Evolutionary conservation across 2,797 vertebrate species (phyloP).

Genomic region (Syngnathus acus): DNA sequence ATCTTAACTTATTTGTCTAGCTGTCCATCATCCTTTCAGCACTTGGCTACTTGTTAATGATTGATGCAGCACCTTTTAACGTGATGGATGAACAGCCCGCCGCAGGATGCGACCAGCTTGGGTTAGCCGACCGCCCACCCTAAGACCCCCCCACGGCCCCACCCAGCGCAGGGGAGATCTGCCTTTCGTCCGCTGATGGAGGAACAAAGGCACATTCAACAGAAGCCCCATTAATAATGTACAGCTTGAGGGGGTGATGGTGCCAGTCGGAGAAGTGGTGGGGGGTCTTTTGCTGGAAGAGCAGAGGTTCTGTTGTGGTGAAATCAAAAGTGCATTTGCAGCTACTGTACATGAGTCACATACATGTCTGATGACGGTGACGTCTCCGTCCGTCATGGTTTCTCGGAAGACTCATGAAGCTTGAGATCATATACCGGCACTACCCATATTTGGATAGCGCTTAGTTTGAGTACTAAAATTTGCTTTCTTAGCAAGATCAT

Average conservation of each 20-base stretch:
- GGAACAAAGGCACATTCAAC: conserved; percentile 64
- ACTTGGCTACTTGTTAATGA: conserved; percentile 65
- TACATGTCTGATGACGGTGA: too few species aligned
- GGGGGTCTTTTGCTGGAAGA: conserved; percentile 13
- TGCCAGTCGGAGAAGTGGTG: background rate
- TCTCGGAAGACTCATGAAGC: background rate
- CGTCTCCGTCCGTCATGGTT: background rate
- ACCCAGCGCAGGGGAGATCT: conserved; percentile 35
- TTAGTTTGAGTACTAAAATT: too few species aligned
- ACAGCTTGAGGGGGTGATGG: conserved; percentile 11
- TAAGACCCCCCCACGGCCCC: conserved; percentile 4
- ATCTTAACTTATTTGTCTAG: conserved; percentile 66
- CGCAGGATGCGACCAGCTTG: conserved; percentile 51
- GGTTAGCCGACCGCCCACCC: conserved; percentile 23
- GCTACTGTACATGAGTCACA: conserved; percentile 1
- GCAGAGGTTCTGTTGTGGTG: conserved; percentile 3
- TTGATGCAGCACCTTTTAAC: conserved; percentile 68
- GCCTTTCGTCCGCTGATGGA: conserved; percentile 49
- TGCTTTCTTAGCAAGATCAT: too few species aligned
- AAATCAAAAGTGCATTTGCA: background rate
- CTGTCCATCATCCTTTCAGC: conserved; percentile 65
- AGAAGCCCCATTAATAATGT: conserved; percentile 69
- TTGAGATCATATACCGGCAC: background rate
- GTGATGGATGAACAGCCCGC: conserved; percentile 63
- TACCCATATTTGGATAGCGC: background rate